Conservation (phyloP, 2,797 vertebrate genomes). For the Syngnathus rostellatus region DNA sequence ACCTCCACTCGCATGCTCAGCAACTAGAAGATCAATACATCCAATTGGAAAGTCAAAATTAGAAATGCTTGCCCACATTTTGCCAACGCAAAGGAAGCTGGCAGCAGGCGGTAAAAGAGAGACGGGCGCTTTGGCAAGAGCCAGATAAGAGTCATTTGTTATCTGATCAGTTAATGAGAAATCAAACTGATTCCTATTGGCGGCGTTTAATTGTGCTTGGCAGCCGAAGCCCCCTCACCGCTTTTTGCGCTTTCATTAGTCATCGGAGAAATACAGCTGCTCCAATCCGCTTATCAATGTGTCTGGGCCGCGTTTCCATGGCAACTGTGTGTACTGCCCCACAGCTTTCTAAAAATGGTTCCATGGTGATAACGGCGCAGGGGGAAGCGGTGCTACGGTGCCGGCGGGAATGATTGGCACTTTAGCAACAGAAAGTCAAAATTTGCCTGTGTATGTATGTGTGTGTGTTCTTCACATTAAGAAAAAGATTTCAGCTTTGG, state of each 20-base stretch:
- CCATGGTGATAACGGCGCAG: conserved; percentile 77
- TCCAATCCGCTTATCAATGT: conserved; percentile 75
- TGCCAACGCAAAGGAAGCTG: conserved; percentile 17
- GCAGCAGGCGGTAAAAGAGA: conserved; percentile 4
- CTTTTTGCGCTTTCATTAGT: conserved; percentile 70
- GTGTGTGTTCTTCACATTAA: neutral
- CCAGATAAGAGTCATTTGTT: conserved; percentile 58
- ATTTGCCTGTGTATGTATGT: neutral
- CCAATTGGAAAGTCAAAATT: conserved; percentile 56
- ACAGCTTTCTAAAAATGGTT: conserved; percentile 74
- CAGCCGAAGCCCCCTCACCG: conserved; percentile 50
- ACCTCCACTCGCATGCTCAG: conserved; percentile 43
- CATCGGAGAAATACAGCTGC: conserved; percentile 70
- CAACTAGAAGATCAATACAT: conserved; percentile 53
- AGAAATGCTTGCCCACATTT: conserved; percentile 48
- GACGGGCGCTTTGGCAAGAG: conserved; percentile 30
- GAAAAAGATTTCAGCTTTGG: neutral
- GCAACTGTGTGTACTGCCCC: conserved; percentile 82
- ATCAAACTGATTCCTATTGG: conserved; percentile 54
- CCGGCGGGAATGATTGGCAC: conserved; percentile 57
- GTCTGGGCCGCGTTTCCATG: conserved; percentile 79
- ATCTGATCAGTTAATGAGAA: conserved; percentile 53
- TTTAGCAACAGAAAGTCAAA: neutral
- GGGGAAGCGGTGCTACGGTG: conserved; percentile 62
- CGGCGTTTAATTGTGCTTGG: conserved; percentile 58